Evolutionary conservation across 2,797 vertebrate species (phyloP).

Genomic region (Nyctibius grandis): DNA sequence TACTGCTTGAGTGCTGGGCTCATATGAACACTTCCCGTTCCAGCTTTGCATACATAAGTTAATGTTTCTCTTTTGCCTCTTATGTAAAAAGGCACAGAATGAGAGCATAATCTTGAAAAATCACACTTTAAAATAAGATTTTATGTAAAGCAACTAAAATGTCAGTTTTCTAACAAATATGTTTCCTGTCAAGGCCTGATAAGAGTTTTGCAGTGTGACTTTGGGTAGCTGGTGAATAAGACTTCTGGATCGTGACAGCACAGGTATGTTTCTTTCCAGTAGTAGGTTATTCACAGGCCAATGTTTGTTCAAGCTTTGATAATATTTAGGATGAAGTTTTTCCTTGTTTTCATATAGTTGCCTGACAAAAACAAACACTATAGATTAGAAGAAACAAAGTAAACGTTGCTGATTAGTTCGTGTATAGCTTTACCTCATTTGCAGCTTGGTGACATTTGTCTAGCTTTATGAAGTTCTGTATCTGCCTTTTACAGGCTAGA

Average conservation of each 20-base stretch:
- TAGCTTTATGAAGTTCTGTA: neutral
- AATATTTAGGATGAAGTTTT: neutral
- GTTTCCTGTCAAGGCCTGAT: neutral
- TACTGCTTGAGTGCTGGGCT: neutral
- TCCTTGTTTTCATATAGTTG: neutral
- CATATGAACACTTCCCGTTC: rapidly evolving
- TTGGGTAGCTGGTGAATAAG: neutral
- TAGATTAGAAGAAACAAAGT: neutral
- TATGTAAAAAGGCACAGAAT: neutral
- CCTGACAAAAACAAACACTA: neutral
- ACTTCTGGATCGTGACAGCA: neutral
- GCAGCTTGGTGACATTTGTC: neutral
- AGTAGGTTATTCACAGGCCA: neutral
- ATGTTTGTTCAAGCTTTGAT: neutral
- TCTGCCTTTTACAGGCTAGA: neutral
- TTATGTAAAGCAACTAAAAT: neutral
- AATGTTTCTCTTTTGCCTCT: neutral
- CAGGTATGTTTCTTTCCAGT: neutral
- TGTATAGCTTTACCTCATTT: neutral
- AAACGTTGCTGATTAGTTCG: neutral
- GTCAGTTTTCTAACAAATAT: neutral
- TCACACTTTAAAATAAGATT: neutral
- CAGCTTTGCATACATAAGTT: rapidly evolving
- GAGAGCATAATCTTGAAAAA: neutral
- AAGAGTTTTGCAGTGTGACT: neutral